These are phyloP conservation scores for Amyelois transitella DNA, from an alignment of 1,140 invertebrate genomes.

Conservation along the genomic window DNA sequence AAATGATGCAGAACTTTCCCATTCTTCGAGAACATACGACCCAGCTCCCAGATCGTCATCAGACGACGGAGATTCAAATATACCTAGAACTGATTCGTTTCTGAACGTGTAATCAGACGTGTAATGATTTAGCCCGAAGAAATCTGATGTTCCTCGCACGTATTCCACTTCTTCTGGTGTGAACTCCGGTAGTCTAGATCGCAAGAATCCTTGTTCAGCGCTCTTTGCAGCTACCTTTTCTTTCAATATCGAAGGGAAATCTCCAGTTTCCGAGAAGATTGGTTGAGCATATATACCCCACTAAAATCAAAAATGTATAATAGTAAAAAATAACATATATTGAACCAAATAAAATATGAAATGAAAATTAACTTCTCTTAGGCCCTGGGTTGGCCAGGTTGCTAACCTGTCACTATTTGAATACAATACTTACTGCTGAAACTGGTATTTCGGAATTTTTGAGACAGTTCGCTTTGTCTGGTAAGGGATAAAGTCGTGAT, in stretches of 20 bases:
- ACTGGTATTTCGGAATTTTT: too few relatives aligned
- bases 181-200: slow-evolving; percentile 60
- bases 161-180: slow-evolving; percentile 38
- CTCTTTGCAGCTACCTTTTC: slow-evolving; percentile 71
- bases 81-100: slow-evolving; percentile 29
- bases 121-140: slow-evolving; percentile 78
- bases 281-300: slow-evolving; percentile 64
- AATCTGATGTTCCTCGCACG: slow-evolving; percentile 69
- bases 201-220: slow-evolving; percentile 52
- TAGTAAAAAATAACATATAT: too few relatives aligned
- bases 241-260: slow-evolving; percentile 76
- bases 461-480: too few relatives aligned
- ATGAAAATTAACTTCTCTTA: too few relatives aligned
- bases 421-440: too few relatives aligned
- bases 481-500: too few relatives aligned
- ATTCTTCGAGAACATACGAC: slow-evolving; percentile 25
- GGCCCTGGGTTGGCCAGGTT: too few relatives aligned
- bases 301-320: slow-evolving; percentile 31
- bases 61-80: slow-evolving; percentile 27
- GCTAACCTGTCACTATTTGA: too few relatives aligned
- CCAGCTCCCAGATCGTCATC: slow-evolving; percentile 28
- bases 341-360: too few relatives aligned
- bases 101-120: slow-evolving; percentile 47
- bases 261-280: slow-evolving; percentile 74
- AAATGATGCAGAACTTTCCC: slow-evolving; percentile 21